Base-by-base conservation (phyloP, 2,888 invertebrate genomes). In the Nymphalis polychloros region DNA sequence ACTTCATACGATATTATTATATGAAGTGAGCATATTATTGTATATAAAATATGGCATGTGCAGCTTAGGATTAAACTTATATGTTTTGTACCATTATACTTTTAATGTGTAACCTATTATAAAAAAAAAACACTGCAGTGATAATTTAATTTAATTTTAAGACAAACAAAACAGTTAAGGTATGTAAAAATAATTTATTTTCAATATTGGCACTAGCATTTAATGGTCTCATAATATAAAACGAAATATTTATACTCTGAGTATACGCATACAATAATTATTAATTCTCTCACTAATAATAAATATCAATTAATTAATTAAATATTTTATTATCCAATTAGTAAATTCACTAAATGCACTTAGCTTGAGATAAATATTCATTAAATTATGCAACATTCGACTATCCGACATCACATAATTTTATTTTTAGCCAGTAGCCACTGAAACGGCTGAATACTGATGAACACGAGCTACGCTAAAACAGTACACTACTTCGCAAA, bases 401-500 rank as follows among this genome's bases (percentile, higher is more conserved):
- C 57, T 46, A 23, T 27, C 31, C 35, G 27, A 55, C 46, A 13
- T n/a, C 53, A 46, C 27, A 55, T 63, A 49, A 7, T 63, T 60
- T 46, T 70, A 67, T 72, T 72, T 72, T 62, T 68, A 68, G 72
- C 63, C 23, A 57, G 59, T 68, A 68, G 72, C 63, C 23, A 57
- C 23, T 17, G 64, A 35, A 64, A 71, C 23, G 8, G 55, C 63
- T 62, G 63, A 67, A 65, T n/a, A 55, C 63, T 62, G 64, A 65
- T 65, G 70, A 65, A 65, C 49, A 20, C 50, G 31, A 59, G 68
- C 61, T 62, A 67, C 63, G 63, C 69, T 64, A 70, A 73, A 77
- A 73, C 81, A 59, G 69, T 74, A 72, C 79, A 80, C 73, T 80
- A 79, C 75, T 68, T 83, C 64, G 68, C 69, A 71, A n/a, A 55